phyloP scores from a whole-genome alignment of 2,113 vertebrate genomes.

The Paracanthobrama guichenoti region DNA sequence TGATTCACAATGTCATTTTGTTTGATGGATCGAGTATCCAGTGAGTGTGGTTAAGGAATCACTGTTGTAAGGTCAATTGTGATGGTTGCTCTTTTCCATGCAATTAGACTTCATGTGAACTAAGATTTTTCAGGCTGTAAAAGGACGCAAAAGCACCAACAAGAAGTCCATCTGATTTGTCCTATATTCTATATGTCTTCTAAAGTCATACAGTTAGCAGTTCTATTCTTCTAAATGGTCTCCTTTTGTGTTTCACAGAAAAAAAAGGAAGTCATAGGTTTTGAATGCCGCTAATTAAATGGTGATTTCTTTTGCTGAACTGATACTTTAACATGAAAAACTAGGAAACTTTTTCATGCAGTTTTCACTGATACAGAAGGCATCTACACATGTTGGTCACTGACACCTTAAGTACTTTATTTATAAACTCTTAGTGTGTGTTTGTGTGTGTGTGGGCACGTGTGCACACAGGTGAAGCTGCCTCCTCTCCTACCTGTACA shows the following conservation, averaged over 20 bases:
- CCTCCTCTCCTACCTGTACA: slow-evolving; percentile 75
- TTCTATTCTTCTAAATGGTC: neutral
- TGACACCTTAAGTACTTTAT: neutral
- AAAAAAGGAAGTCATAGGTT: neutral
- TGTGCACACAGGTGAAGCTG: slow-evolving; percentile 82
- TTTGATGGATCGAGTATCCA: no score
- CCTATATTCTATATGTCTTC: neutral
- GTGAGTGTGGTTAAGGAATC: no score
- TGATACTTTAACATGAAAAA: no score
- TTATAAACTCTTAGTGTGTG: slow-evolving; percentile 31
- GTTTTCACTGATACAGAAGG: neutral
- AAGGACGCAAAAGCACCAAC: neutral
- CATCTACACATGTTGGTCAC: neutral
- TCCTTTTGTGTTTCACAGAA: neutral
- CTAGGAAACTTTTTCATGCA: neutral
- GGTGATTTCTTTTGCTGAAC: no score
- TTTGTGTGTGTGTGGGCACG: slow-evolving; percentile 57
- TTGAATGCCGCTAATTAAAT: no score
- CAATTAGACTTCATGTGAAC: neutral
- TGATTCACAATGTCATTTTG: no score
- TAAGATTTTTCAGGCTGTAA: neutral
- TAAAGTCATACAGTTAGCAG: neutral
- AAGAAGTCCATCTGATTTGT: neutral
- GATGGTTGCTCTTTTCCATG: neutral
- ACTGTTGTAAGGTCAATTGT: neutral